Evolutionary conservation across 92 coral and sea anemone species (phyloP).

Genomic region (Metridium senile): DNA sequence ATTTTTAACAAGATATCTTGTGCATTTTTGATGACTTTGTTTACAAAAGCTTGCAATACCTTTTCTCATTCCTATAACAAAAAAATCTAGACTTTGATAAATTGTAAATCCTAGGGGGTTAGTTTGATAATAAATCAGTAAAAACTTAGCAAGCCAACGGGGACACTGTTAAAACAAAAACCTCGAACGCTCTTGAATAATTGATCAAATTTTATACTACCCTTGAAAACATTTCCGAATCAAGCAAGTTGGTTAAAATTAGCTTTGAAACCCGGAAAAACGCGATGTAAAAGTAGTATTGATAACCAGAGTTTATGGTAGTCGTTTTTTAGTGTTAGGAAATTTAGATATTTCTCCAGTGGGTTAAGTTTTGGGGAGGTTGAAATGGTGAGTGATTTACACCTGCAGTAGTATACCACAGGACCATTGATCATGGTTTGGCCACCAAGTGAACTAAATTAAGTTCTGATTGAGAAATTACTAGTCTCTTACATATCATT

Average conservation of each 20-base stretch:
- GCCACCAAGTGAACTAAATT: conserved; percentile 14
- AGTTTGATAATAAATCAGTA: conserved; percentile 14
- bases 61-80: not conserved
- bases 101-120: conserved; percentile 14
- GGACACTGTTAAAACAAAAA: conserved; percentile 2
- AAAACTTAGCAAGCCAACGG: conserved; percentile 10
- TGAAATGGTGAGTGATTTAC: not conserved
- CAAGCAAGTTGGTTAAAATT: conserved; percentile 46
- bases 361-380: too few relatives aligned
- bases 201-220: conserved; percentile 73
- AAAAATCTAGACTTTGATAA: conserved; percentile 16
- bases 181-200: conserved; percentile 26
- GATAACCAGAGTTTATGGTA: not conserved
- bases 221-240: conserved; percentile 28
- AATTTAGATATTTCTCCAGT: too few relatives aligned
- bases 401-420: not conserved
- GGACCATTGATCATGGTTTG: not conserved
- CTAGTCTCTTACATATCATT: conserved; percentile 26
- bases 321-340: too few relatives aligned
- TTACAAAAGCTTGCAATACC: conserved; percentile 6
- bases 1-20: not conserved
- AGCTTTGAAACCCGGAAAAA: conserved; percentile 7
- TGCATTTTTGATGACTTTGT: conserved; percentile 11
- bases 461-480: conserved; percentile 20
- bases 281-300: not conserved